Evolutionary conservation across 2,113 vertebrate species (phyloP), one percentile per base, ranked within the genome.

Genomic region (Epinephelus fuscoguttatus): DNA sequence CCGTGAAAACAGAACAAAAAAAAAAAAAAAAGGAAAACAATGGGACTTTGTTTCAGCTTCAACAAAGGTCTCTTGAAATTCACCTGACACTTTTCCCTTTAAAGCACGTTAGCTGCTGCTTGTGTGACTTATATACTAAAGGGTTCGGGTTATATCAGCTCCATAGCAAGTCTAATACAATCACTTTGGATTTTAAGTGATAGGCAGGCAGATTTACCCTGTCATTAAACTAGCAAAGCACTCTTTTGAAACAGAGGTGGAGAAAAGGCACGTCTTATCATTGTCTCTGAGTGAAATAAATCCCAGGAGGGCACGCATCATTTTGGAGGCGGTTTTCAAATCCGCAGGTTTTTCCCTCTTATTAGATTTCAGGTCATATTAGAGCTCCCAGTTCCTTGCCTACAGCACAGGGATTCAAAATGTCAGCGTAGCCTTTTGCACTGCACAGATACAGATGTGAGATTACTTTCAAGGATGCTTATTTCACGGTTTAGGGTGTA

Each of bases 111-210:
- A 49, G 52, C 63, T 77, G 49, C 25, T 60, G 47, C 67, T 60
- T 30, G 25, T 84, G 70, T 71, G 84, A 62, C 80, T 87, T 76
- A 84, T 88, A 79, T 83, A 81, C 77, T 59, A 70, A 73, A 81
- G 27, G 21, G 37, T 64, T 84, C 77, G 71, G 76, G 56, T 87
- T 89, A 37, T 82, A 82, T 82, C 33, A 68, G 75, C 72, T 82
- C 42, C 25, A 55, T 57, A 47, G 67, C 70, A 75, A 69, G 68
- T 88, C 62, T 77, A 85, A 86, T 71, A 50, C 49, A 78, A 75
- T 84, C 81, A 85, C 66, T 40, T 67, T 81, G 81, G 75, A 86
- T 85, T 88, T 70, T 3, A 84, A 88, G 75, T 83, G 81, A 89
- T 81, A 84, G 76, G 57, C 82, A 62, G 66, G 9, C 71, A 77